Base-by-base conservation (phyloP, 2,113 vertebrate species). In the Tringa solitaria region DNA sequence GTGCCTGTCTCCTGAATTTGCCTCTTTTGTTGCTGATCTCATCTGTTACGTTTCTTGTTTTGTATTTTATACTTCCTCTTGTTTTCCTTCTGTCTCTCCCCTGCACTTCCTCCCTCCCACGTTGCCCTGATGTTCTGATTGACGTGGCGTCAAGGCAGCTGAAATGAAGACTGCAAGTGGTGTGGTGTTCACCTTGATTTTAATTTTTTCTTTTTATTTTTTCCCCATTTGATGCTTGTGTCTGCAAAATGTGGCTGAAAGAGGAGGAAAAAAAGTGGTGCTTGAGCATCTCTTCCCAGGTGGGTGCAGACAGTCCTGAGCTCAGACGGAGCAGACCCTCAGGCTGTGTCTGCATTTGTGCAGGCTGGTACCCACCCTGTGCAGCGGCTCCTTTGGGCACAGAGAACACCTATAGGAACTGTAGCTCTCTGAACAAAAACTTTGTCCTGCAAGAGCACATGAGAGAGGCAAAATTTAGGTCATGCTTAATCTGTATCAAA, bases 271-370 rank as follows among this genome's bases (percentile, higher is more conserved):
- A 65, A 41, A 80, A 48, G 35, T 9, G 20, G 4, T 92, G 33
- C 33, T 61, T 85, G 45, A 88, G n/a, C 67, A 61, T 48, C 28
- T 85, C 65, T 73, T 48, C 24, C 46, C 33, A 28, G 53, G 26
- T n/a, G 22, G 19, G 6, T 65, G 45, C 39, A 43, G n/a, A 30
- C 33, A 64, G 30, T 20, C 35, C 50, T 32, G 70, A 84, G 41
- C 26, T 88, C 0, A 0, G 9, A 16, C 0, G 0, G 53, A 46
- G 30, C 0, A 0, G 57, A 26, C 72, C 32, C 41, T 61, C 14
- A 33, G 5, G 72, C 45, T 57, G 30, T 51, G 35, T 35, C 59
- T 84, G 33, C 18, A 6, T 56, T 65, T 4, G 0, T 60, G 39
- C 19, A 39, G 13, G 54, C 9, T 46, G 23, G 37, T 65, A 10